A percentile compares a stretch with the other conserved stretches of the same genome.
These are phyloP conservation scores for Mya arenaria DNA, from an alignment of 1,140 invertebrate genomes.

Conservation along the genomic window DNA sequence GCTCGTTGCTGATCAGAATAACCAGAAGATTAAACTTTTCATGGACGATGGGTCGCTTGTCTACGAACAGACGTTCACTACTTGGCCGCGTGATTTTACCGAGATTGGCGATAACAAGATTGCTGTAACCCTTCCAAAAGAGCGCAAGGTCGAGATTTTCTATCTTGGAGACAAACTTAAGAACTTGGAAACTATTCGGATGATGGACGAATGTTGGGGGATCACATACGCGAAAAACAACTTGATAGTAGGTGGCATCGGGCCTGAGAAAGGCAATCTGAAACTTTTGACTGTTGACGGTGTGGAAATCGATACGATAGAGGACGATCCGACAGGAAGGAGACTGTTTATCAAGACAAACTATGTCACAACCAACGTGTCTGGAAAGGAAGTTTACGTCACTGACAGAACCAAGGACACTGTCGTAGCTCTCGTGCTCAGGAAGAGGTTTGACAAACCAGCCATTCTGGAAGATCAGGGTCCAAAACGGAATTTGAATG, in stretches of 20 bases:
- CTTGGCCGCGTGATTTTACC: conserved; percentile 53
- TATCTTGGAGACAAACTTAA: conserved; percentile 50
- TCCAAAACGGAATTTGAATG: conserved; percentile 5
- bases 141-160: conserved; percentile 52
- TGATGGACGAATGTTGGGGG: conserved; percentile 56
- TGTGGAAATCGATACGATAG: conserved; percentile 36
- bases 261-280: conserved; percentile 39
- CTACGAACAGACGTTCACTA: conserved; percentile 47
- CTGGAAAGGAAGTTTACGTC: conserved; percentile 40
- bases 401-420: conserved; percentile 52
- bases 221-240: conserved; percentile 41
- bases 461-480: conserved; percentile 29
- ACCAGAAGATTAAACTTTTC: conserved; percentile 55
- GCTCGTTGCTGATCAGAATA: conserved; percentile 48
- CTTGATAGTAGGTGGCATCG: conserved; percentile 47
- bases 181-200: conserved; percentile 44
- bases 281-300: conserved; percentile 51
- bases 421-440: conserved; percentile 19
- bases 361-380: conserved; percentile 41
- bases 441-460: conserved; percentile 1
- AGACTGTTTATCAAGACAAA: conserved; percentile 54
- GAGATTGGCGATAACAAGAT: conserved; percentile 49
- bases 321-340: conserved; percentile 43
- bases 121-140: conserved; percentile 47
- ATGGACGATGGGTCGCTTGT: conserved; percentile 29